Evolutionary conservation across 2,888 invertebrate genomes (phyloP).

Genomic region (Rhagonycha fulva): DNA sequence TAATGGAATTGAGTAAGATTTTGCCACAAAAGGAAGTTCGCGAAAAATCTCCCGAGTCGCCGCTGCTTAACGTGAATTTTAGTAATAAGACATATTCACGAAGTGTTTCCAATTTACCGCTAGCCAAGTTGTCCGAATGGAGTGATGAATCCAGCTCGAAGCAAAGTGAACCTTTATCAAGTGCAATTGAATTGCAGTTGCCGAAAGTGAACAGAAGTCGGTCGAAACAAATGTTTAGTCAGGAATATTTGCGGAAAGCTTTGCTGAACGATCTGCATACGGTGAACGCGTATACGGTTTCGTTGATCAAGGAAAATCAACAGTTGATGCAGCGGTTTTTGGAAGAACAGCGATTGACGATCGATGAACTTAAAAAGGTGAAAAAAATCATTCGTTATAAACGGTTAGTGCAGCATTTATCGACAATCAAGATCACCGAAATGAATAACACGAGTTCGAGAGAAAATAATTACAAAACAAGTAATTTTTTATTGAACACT

Average conservation of each 20-base stretch:
- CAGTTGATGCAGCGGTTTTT: constrained; percentile 31
- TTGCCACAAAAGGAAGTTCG: not conserved
- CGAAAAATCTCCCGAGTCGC: constrained; percentile 11
- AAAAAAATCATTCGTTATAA: constrained; percentile 34
- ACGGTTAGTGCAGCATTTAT: constrained; percentile 23
- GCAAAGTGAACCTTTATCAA: constrained; percentile 12
- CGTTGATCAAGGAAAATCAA: constrained; percentile 23
- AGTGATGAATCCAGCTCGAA: constrained; percentile 4
- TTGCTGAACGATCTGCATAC: constrained; percentile 18
- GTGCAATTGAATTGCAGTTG: constrained; percentile 18
- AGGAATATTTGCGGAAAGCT: constrained; percentile 17
- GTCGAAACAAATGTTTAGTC: constrained; percentile 7
- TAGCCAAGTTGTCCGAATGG: not conserved
- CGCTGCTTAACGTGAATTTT: constrained; percentile 20
- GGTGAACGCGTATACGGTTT: constrained; percentile 11
- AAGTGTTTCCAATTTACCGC: not conserved
- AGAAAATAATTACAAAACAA: not conserved
- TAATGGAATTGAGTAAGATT: not conserved
- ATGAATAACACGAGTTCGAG: not conserved
- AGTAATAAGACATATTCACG: constrained; percentile 21
- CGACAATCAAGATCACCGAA: constrained; percentile 9
- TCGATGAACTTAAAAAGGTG: constrained; percentile 28
- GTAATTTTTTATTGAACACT: not conserved
- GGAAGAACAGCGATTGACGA: constrained; percentile 24
- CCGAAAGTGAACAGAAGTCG: constrained; percentile 22